Percentiles rank a stretch among this genome's conserved stretches.
phyloP scores from a whole-genome alignment of 2,797 vertebrate genomes.

The Odontamblyopus lacepedii region DNA sequence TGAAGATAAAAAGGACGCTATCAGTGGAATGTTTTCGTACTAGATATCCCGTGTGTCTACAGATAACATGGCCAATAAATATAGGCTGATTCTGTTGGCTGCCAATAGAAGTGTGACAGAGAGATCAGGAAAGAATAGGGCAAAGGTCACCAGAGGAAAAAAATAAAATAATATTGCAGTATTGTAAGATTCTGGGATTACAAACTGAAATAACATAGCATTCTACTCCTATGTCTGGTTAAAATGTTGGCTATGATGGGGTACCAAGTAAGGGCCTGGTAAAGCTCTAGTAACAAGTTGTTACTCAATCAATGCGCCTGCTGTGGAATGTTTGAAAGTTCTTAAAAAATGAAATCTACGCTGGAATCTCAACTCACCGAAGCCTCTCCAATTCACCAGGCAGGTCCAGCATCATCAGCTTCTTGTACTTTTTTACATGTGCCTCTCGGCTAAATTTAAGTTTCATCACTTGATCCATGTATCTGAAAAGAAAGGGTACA shows the following conservation, averaged over 20 bases:
- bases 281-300: neutral
- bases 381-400: constrained; percentile 86
- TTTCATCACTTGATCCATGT: constrained; percentile 88
- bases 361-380: constrained; percentile 72
- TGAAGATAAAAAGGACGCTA: constrained; percentile 1
- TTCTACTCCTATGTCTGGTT: neutral
- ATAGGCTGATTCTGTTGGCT: constrained; percentile 21
- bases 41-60: constrained; percentile 16
- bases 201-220: neutral
- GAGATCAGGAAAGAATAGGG: constrained; percentile 36
- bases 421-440: constrained; percentile 82
- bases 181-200: neutral
- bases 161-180: neutral
- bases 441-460: constrained; percentile 79
- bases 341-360: neutral
- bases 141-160: constrained; percentile 51
- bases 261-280: neutral
- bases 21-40: neutral
- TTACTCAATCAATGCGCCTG: neutral
- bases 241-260: neutral
- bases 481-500: constrained; percentile 70
- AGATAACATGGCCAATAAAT: constrained; percentile 41
- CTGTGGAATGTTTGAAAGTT: neutral
- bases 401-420: constrained; percentile 81
- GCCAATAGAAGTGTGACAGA: constrained; percentile 17